Base-by-base conservation (phyloP, 1,140 invertebrate genomes). In the Protaetia brevitarsis region DNA sequence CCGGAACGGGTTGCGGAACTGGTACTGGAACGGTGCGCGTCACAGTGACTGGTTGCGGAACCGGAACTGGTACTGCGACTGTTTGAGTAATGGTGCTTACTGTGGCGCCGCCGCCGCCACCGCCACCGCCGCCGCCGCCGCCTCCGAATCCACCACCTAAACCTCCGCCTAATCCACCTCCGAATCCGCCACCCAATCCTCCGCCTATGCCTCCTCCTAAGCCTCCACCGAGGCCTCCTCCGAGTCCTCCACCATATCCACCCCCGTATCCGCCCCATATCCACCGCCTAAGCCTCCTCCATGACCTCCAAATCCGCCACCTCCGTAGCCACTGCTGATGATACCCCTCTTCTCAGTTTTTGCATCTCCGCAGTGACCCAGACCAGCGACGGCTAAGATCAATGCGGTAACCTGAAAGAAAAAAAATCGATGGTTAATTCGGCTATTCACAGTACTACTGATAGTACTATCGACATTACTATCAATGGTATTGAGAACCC, bases 331-430 rank as follows among this genome's bases (percentile, higher is more conserved):
- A 59, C 69, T 69, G 29, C 70, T 71, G 63, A 73, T 67, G 59
- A 76, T 74, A 19, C 74, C 74, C 45, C 76, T 69, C 63, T 76
- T 76, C 41, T 72, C 74, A 26, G 68, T 74, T 51, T 69, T 72
- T 8, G 72, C 71, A 51, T 70, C 70, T 51, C 70, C 74, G 60
- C 69, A 70, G 34, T 61, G 26, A 51, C 56, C 66, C 37, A 68
- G 64, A 57, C 63, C 60, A 59, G 60, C 59, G 57, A 76, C 69
- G 67, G 75, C 75, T 41, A 78, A 66, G 21, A 75, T 11, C 37
- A 74, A 27, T 21, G 70, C 66, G 45, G 67, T 68, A 58, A 78
- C 66, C 76, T 77, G 64, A 58, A 71, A 67, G 16, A 21, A 13
- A 61, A 66, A 60, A 63, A 57, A 28, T 34, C n/a, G n/a, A n/a